These are phyloP conservation scores for Tethya wilhelma DNA, from an alignment of 37 sponge, comb jelly and placozoan genomes.

Conservation along the genomic window DNA sequence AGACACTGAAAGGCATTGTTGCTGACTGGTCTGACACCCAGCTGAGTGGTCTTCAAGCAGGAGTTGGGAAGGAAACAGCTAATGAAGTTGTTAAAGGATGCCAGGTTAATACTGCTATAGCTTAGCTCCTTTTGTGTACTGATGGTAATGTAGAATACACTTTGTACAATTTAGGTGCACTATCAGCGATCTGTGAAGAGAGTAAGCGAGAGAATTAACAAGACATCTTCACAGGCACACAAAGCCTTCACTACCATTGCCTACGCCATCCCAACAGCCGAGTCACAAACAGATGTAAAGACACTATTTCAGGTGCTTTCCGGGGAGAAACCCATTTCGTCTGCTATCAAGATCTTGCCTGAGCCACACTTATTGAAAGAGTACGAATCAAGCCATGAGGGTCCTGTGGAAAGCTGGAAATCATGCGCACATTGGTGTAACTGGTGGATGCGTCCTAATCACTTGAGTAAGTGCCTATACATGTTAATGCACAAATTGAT, in stretches of 20 bases:
- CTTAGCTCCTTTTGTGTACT: not conserved
- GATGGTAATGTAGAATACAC: not conserved
- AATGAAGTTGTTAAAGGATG: slow-evolving; percentile 38
- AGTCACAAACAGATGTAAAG: slow-evolving; percentile 7
- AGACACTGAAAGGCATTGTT: slow-evolving; percentile 35
- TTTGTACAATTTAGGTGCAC: slow-evolving; percentile 25
- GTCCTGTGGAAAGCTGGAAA: slow-evolving; percentile 1
- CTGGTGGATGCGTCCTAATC: slow-evolving; percentile 41
- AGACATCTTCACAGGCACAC: slow-evolving; percentile 13
- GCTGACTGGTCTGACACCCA: slow-evolving; percentile 46
- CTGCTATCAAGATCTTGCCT: slow-evolving; percentile 4
- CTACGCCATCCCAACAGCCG: slow-evolving; percentile 4
- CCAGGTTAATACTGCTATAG: slow-evolving; percentile 1
- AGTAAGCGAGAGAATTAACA: slow-evolving; percentile 35
- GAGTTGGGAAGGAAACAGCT: slow-evolving; percentile 34
- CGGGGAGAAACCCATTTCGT: slow-evolving; percentile 10
- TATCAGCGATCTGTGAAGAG: slow-evolving; percentile 24
- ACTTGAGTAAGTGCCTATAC: slow-evolving; percentile 4
- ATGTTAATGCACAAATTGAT: not conserved
- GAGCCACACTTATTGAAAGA: slow-evolving; percentile 4
- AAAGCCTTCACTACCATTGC: slow-evolving; percentile 40
- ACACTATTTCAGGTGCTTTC: slow-evolving; percentile 14
- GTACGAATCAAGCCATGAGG: slow-evolving; percentile 6
- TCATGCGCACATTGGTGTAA: slow-evolving; percentile 15
- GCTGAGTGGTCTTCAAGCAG: slow-evolving; percentile 17